Percentiles rank a stretch among this genome's conserved stretches.
phyloP scores from a whole-genome alignment of 2,113 vertebrate species.

The Cettia cetti region DNA sequence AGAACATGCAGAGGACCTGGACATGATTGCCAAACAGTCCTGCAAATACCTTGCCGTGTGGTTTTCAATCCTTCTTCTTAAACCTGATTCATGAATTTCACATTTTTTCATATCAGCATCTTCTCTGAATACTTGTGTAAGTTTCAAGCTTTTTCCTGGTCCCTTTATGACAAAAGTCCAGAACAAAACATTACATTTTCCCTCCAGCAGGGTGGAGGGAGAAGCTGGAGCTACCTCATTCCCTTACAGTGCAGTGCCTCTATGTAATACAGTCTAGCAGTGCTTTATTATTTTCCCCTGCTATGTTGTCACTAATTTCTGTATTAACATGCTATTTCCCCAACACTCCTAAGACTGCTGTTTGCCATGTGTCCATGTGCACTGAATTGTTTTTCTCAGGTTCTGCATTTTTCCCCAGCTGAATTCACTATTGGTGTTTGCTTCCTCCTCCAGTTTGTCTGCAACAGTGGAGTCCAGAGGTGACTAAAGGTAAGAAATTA shows the following conservation, averaged over 20 bases:
- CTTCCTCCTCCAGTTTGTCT: not conserved
- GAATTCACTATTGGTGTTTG: not conserved
- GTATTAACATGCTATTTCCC: not conserved
- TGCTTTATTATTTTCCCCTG: not conserved
- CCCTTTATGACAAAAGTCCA: not conserved
- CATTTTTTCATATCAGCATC: not conserved
- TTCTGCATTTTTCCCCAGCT: not conserved
- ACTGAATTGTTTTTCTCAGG: constrained; percentile 4
- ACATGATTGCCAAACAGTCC: not conserved
- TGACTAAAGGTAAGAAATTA: not conserved
- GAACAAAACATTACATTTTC: not conserved
- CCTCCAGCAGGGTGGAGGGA: not conserved
- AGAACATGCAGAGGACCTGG: not conserved
- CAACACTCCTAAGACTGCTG: not conserved
- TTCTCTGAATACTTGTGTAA: not conserved
- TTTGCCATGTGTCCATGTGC: not conserved
- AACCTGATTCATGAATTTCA: not conserved
- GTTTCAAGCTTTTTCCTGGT: not conserved
- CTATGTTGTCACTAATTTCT: not conserved
- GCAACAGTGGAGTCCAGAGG: not conserved
- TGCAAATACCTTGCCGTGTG: not conserved
- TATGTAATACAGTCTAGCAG: not conserved
- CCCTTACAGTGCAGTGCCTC: not conserved
- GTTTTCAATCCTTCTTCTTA: not conserved
- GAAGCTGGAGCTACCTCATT: not conserved